A percentile compares a stretch with the other conserved stretches of the same genome.
Evolutionary conservation across 2,888 invertebrate genomes (phyloP).

Genomic region (Tridacna gigas): DNA sequence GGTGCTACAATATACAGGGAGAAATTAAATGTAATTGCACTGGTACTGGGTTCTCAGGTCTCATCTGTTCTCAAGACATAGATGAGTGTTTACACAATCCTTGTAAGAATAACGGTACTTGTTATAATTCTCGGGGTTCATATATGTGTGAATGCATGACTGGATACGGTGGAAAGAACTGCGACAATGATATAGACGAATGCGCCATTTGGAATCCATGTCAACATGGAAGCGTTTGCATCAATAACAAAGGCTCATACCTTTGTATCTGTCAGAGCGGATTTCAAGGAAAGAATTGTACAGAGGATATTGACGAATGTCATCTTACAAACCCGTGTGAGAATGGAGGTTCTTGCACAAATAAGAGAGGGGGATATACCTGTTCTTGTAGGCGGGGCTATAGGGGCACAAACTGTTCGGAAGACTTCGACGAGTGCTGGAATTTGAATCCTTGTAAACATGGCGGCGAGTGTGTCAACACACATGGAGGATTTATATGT

Average conservation of each 20-base stretch:
- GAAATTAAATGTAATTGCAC: neutral
- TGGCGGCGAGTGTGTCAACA: neutral
- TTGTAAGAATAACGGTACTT: too few species aligned
- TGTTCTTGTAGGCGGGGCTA: constrained; percentile 30
- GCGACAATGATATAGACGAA: constrained; percentile 8
- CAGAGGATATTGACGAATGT: neutral
- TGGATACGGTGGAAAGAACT: neutral
- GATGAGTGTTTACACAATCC: constrained; percentile 22
- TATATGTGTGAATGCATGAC: neutral
- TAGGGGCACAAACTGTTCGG: constrained; percentile 18
- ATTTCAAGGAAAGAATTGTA: neutral
- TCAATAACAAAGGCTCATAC: neutral
- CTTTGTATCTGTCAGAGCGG: neutral
- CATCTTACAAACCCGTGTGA: neutral
- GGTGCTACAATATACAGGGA: neutral
- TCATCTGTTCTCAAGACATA: constrained; percentile 18
- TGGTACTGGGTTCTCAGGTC: constrained; percentile 26
- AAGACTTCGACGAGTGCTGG: constrained; percentile 13
- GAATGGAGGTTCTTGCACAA: neutral
- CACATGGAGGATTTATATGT: neutral
- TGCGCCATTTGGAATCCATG: neutral
- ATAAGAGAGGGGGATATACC: neutral
- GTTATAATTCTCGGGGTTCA: too few species aligned
- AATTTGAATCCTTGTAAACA: neutral
- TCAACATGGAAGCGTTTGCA: neutral